Evolutionary conservation across 1,140 invertebrate species (phyloP).

Genomic region (Zaprionus taronus): DNA sequence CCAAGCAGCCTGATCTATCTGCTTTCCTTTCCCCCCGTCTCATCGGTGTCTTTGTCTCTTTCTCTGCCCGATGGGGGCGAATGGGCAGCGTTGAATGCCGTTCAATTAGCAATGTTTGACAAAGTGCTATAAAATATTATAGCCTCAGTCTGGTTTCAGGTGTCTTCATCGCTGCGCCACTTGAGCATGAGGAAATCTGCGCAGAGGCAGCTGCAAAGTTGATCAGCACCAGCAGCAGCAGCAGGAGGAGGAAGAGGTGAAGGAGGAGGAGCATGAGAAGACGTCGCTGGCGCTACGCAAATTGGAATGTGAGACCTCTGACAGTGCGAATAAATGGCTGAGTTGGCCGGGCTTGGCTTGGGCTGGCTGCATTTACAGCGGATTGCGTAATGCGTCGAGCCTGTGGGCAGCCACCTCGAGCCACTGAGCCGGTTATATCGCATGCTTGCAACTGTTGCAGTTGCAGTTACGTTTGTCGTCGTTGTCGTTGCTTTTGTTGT

Average conservation of each 20-base stretch:
- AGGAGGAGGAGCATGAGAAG: constrained; percentile 18
- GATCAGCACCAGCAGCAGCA: constrained; percentile 52
- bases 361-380: constrained; percentile 38
- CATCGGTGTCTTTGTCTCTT: too few relatives aligned
- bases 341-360: constrained; percentile 30
- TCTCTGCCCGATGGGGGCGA: not conserved
- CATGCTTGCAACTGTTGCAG: constrained; percentile 12
- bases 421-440: constrained; percentile 64
- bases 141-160: constrained; percentile 54
- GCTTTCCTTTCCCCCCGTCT: too few relatives aligned
- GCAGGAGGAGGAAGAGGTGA: constrained; percentile 10
- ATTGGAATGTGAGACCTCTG: constrained; percentile 81
- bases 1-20: not conserved
- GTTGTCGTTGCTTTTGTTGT: constrained; percentile 18
- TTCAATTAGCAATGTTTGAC: constrained; percentile 79
- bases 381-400: constrained; percentile 55
- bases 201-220: not conserved
- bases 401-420: constrained; percentile 30
- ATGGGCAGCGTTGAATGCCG: constrained; percentile 49
- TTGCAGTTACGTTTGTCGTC: constrained; percentile 16
- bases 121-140: constrained; percentile 61
- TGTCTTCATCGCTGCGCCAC: constrained; percentile 61
- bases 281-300: constrained; percentile 66
- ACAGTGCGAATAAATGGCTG: constrained; percentile 65
- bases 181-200: constrained; percentile 69